A percentile compares a stretch with the other conserved stretches of the same genome.
These are phyloP conservation scores for Girardinus metallicus DNA, from an alignment of 2,797 vertebrate genomes.

Conservation along the genomic window DNA sequence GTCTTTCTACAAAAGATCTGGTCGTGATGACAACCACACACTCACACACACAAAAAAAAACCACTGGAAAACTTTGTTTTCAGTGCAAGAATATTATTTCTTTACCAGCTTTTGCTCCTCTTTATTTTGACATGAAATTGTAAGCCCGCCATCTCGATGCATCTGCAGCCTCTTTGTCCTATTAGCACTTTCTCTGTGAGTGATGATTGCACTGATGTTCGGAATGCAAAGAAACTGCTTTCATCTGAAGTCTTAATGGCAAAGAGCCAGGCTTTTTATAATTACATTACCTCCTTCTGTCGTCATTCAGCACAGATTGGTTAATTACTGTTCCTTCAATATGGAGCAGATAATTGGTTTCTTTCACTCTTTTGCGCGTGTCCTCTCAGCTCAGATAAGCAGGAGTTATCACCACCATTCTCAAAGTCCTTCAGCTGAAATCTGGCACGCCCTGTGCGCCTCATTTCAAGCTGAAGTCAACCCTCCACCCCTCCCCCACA, in stretches of 20 bases:
- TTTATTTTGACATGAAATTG: conserved; percentile 9
- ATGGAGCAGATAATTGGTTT: conserved; percentile 60
- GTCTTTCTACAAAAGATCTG: neutral
- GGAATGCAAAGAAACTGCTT: conserved; percentile 39
- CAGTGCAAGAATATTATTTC: neutral
- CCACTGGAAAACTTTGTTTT: neutral
- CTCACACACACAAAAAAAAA: too few species aligned
- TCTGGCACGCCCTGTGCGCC: conserved; percentile 20
- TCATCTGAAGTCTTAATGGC: conserved; percentile 25
- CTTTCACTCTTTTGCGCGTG: conserved; percentile 27
- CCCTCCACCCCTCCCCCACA: neutral
- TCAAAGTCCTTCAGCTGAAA: conserved; percentile 32
- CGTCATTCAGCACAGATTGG: conserved; percentile 27
- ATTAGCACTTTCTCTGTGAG: conserved; percentile 37
- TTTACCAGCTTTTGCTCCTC: conserved; percentile 3
- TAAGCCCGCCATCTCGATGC: neutral
- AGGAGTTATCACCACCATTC: conserved; percentile 27
- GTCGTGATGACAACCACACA: neutral
- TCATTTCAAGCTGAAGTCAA: conserved; percentile 1
- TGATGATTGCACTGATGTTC: conserved; percentile 29
- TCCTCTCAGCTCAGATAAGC: conserved; percentile 20
- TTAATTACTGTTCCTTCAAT: conserved; percentile 44
- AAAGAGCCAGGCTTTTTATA: conserved; percentile 25
- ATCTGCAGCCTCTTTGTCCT: conserved; percentile 11
- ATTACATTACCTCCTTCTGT: conserved; percentile 14